phyloP scores from a whole-genome alignment of 2,113 vertebrate genomes.

The Dolichallabes microphthalmus region DNA sequence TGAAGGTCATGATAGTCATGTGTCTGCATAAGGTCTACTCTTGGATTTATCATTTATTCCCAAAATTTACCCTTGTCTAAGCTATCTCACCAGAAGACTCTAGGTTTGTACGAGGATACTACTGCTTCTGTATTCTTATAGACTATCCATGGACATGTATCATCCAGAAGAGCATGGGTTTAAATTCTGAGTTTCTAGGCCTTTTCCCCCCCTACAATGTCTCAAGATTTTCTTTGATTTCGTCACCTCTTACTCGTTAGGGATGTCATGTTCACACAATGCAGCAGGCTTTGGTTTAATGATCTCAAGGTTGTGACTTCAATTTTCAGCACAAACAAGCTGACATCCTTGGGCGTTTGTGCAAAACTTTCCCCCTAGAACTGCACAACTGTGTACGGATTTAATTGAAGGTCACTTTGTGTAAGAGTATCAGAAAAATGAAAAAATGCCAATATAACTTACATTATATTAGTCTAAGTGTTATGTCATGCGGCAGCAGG shows the following conservation, averaged over 20 bases:
- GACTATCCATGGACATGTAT: neutral
- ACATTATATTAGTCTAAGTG: neutral
- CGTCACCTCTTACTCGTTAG: neutral
- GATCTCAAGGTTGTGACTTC: slow-evolving; percentile 3
- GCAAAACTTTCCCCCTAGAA: neutral
- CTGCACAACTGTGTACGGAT: neutral
- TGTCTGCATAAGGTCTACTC: too few relatives aligned
- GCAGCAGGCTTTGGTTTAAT: neutral
- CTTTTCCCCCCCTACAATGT: neutral
- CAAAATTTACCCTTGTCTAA: neutral
- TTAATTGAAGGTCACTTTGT: neutral
- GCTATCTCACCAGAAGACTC: neutral
- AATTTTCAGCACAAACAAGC: neutral
- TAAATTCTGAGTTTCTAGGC: too few relatives aligned
- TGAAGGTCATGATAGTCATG: too few relatives aligned
- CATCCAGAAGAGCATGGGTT: neutral
- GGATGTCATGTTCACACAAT: neutral
- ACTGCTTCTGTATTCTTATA: neutral
- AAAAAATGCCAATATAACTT: neutral
- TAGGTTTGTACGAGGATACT: neutral
- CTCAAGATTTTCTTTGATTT: neutral
- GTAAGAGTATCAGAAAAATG: neutral
- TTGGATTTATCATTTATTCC: neutral
- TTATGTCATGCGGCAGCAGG: neutral
- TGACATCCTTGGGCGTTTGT: neutral